Conservation (phyloP, 2,113 vertebrate genomes). For the Gasterosteus aculeatus region DNA sequence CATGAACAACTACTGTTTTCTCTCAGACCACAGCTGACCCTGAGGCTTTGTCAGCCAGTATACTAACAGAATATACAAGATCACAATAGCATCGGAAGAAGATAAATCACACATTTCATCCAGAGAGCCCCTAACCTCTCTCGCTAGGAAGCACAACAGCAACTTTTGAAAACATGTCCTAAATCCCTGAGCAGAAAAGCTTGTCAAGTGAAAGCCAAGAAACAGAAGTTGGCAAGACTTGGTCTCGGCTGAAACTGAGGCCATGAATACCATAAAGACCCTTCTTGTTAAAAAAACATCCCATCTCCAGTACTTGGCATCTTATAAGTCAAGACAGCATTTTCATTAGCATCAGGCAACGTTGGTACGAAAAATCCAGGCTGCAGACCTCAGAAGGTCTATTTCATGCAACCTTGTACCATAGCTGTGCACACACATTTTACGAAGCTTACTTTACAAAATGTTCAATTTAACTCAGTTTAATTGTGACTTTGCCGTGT, state of each 20-base stretch:
- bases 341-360: conserved; percentile 33
- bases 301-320: neutral
- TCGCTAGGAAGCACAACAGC: conserved; percentile 7
- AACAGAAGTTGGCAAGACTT: conserved; percentile 42
- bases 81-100: conserved; percentile 9
- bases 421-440: neutral
- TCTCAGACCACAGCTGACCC: conserved; percentile 17
- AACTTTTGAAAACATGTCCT: conserved; percentile 30
- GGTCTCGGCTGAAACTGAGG: conserved; percentile 37
- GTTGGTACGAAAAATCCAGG: neutral
- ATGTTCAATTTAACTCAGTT: neutral
- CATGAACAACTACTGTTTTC: neutral
- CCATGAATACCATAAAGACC: conserved; percentile 40
- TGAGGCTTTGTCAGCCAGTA: conserved; percentile 14
- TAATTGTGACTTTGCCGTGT: neutral
- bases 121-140: conserved; percentile 11
- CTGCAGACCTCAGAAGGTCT: neutral
- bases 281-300: conserved; percentile 28
- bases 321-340: conserved; percentile 19
- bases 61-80: conserved; percentile 17
- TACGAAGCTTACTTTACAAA: neutral
- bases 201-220: conserved; percentile 45
- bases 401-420: neutral
- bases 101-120: conserved; percentile 22
- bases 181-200: conserved; percentile 29